Evolutionary conservation across 2,888 invertebrate genomes (phyloP).

Genomic region (Crematogaster levior): DNA sequence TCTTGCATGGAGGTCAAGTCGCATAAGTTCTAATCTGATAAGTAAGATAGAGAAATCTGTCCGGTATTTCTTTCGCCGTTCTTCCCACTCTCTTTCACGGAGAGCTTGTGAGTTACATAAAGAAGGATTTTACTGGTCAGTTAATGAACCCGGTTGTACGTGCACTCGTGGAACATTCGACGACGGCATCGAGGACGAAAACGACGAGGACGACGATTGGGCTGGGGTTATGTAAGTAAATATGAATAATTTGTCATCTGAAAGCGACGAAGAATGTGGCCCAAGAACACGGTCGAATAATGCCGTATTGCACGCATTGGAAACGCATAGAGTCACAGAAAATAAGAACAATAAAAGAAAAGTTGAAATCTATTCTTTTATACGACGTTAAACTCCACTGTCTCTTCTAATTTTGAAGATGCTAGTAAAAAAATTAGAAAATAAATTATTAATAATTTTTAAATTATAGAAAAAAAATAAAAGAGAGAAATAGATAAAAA

Average conservation of each 20-base stretch:
- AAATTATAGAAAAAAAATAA: background rate
- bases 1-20: background rate
- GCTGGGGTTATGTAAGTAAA: slow-evolving; percentile 77
- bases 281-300: slow-evolving; percentile 38
- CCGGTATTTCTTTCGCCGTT: slow-evolving; percentile 38
- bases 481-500: background rate
- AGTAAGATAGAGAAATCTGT: slow-evolving; percentile 39
- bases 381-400: background rate
- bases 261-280: slow-evolving; percentile 64
- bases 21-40: slow-evolving; percentile 15
- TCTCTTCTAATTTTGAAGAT: background rate
- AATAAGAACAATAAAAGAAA: background rate
- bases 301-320: background rate
- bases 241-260: slow-evolving; percentile 70
- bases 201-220: slow-evolving; percentile 19
- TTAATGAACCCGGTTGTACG: slow-evolving; percentile 78
- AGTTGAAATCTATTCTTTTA: background rate
- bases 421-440: background rate
- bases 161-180: slow-evolving; percentile 66
- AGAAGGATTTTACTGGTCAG: slow-evolving; percentile 77
- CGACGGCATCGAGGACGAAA: slow-evolving; percentile 40
- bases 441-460: background rate
- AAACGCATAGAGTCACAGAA: background rate
- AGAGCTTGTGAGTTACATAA: slow-evolving; percentile 78
- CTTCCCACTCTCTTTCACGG: slow-evolving; percentile 48